These are phyloP conservation scores for Cancer borealis DNA, from an alignment of 2,888 invertebrate genomes.

Conservation along the genomic window DNA sequence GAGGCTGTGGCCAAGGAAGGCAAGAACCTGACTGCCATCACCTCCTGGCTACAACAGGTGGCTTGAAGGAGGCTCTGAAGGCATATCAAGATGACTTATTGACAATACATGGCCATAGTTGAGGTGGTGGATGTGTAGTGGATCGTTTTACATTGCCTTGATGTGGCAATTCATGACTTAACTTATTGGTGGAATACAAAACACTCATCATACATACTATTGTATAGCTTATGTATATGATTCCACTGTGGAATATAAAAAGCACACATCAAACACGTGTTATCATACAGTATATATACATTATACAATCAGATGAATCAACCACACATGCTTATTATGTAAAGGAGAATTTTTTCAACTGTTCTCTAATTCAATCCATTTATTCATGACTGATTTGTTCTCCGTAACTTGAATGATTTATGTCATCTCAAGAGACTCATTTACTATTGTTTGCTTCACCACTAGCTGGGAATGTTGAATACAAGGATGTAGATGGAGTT, in stretches of 20 bases:
- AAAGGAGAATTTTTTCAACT: no score
- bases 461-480: background rate
- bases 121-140: background rate
- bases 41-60: slow-evolving; percentile 69
- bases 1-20: slow-evolving; percentile 80
- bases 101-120: background rate
- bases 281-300: background rate
- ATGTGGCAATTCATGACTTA: background rate
- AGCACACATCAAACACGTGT: background rate
- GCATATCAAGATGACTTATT: background rate
- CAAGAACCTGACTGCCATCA: slow-evolving; percentile 65
- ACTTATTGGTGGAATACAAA: background rate
- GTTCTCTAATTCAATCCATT: background rate
- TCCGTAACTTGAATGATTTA: background rate
- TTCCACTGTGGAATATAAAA: background rate
- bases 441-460: background rate
- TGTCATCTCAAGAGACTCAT: background rate
- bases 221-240: background rate
- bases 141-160: background rate
- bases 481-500: background rate
- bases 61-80: slow-evolving; percentile 50
- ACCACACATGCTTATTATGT: background rate
- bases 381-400: background rate
- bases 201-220: background rate
- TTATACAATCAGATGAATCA: background rate